Evolutionary conservation across 1,140 invertebrate species (phyloP).

Genomic region (Saccostrea glomerata): DNA sequence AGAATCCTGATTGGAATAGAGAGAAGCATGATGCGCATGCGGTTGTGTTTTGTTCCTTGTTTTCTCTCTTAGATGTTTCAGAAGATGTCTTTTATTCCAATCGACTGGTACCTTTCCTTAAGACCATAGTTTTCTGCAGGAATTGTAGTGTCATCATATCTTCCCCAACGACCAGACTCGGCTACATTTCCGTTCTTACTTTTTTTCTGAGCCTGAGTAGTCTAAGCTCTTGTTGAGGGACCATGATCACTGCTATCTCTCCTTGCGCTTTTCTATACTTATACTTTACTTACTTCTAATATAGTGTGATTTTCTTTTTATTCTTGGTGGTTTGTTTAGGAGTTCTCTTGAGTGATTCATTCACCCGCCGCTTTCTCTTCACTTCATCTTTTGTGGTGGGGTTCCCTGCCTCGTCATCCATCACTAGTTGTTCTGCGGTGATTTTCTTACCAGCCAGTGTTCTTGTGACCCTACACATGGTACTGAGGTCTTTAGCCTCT

Average conservation of each 20-base stretch:
- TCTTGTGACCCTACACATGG: too few species aligned
- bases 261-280: too few species aligned
- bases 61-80: constrained; percentile 51
- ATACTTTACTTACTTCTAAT: too few species aligned
- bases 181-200: constrained; percentile 44
- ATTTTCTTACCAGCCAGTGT: neutral
- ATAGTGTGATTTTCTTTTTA: too few species aligned
- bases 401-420: constrained; percentile 37
- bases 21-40: constrained; percentile 62
- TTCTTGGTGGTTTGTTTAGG: too few species aligned
- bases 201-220: constrained; percentile 37
- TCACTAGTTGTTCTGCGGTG: neutral
- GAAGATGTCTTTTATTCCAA: constrained; percentile 42
- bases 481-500: too few species aligned
- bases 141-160: constrained; percentile 45
- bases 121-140: constrained; percentile 4
- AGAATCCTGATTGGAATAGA: constrained; percentile 59
- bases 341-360: too few species aligned
- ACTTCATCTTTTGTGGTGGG: constrained; percentile 32
- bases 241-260: neutral
- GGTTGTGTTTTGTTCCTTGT: constrained; percentile 42
- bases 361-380: neutral
- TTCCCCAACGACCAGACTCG: constrained; percentile 40
- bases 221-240: constrained; percentile 47
- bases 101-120: constrained; percentile 38